Base-by-base conservation (phyloP, 1,140 invertebrate species). In the Drosophila chauvacae region DNA sequence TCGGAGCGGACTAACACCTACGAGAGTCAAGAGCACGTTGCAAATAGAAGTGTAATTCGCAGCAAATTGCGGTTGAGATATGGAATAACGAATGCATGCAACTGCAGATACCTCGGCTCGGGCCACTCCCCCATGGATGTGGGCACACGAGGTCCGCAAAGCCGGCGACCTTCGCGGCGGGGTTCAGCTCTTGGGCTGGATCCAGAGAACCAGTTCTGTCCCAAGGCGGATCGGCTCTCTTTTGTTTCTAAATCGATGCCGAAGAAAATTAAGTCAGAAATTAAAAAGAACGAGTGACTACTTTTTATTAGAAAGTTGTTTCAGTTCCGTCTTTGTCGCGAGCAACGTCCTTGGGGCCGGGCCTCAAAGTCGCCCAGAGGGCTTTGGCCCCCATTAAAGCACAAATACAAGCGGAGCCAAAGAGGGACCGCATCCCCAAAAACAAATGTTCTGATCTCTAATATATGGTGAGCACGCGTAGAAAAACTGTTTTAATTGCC, bases 231-330 rank as follows among this genome's bases (percentile, higher is more conserved):
- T 75, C 53, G 47, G 59, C 77, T 62, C 62, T 76, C 62, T 81
- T 75, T 62, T 57, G 53, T 50, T 59, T 61, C 39, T 72, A 51
- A 47, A 77, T 62, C 68, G 74, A 44, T 58, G 76, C 59, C 39
- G 51, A 90, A 81, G 85, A 80, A 88, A 88, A 88, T 90, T 84
- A 88, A 88, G 55, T 78, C 80, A 90, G 62, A 90, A 63, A 80
- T 90, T 76, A 80, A 64, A 56, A 59, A 72, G 71, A 74, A 73
- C 71, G 47, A 47, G 71, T 45, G 48, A 55, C 77, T 90, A 73
- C 77, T 90, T 88, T 80, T 78, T 81, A 88, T 88, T 88, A 88
- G 84, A 88, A 88, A 88, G 84, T 90, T 88, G 84, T 88, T 88
- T 79, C 77, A 88, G 84, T 88, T 88, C 84, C 85, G 85, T 88